phyloP scores from a whole-genome alignment of 2,113 vertebrate species.

The Mirza zaza region DNA sequence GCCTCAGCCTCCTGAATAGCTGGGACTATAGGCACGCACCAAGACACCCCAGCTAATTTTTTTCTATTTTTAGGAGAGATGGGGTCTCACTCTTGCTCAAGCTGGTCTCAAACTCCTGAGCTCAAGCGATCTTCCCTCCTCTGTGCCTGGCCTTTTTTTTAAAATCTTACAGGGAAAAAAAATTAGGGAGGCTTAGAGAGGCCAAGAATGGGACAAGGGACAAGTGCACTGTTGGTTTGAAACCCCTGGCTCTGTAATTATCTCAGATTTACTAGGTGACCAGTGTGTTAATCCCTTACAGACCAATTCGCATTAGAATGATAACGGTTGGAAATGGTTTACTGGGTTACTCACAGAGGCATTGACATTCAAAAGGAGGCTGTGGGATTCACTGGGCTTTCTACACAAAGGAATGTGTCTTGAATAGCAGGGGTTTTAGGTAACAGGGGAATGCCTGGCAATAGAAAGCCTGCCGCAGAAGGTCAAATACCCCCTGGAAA shows the following conservation, averaged over 20 bases:
- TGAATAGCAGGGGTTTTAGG: not conserved
- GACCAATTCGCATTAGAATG: not conserved
- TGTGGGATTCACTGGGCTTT: not conserved
- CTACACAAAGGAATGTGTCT: not conserved
- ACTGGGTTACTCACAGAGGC: not conserved
- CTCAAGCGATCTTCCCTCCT: too few relatives aligned
- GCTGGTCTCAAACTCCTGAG: too few relatives aligned
- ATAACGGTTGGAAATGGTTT: not conserved
- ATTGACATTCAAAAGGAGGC: not conserved
- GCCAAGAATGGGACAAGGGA: not conserved
- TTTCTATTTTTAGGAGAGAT: too few relatives aligned
- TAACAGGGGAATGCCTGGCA: not conserved
- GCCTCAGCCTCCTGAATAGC: too few relatives aligned
- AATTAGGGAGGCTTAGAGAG: not conserved
- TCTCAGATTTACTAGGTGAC: not conserved
- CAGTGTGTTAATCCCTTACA: not conserved
- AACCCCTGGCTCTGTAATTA: not conserved
- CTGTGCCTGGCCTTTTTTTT: too few relatives aligned
- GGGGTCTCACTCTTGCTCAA: too few relatives aligned
- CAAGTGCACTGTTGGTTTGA: not conserved
- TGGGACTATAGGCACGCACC: too few relatives aligned
- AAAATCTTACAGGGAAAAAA: not conserved
- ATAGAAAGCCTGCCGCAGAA: accelerated
- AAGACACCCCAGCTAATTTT: too few relatives aligned
- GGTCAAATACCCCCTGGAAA: not conserved